A percentile compares a stretch with the other conserved stretches of the same genome.
These are phyloP conservation scores for Pycnomerus fuliginosus DNA, from an alignment of 2,888 invertebrate species.

Conservation along the genomic window DNA sequence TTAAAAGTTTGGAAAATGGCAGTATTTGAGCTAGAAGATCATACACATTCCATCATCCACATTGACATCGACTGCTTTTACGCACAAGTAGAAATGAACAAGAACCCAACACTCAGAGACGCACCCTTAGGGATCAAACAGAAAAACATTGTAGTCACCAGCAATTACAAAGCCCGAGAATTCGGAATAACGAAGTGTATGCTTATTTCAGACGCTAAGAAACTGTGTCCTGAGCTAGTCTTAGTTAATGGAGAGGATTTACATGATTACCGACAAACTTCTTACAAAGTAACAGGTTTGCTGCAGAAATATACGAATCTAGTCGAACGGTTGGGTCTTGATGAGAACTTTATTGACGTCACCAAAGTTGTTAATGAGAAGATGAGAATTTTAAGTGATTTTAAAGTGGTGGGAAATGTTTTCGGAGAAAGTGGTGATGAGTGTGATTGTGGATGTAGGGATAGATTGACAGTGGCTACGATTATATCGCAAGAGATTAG, in stretches of 20 bases:
- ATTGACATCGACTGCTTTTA: constrained; percentile 84
- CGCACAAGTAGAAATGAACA: constrained; percentile 81
- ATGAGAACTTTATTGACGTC: constrained; percentile 84
- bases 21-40: too few relatives aligned
- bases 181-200: constrained; percentile 78
- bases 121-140: constrained; percentile 80
- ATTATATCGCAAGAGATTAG: constrained; percentile 77
- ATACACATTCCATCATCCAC: constrained; percentile 73
- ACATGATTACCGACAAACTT: constrained; percentile 75
- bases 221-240: constrained; percentile 71
- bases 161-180: constrained; percentile 78
- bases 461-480: constrained; percentile 68
- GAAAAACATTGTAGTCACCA: constrained; percentile 80
- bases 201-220: constrained; percentile 71
- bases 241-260: constrained; percentile 83
- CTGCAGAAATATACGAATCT: constrained; percentile 70
- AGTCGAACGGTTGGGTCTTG: constrained; percentile 80
- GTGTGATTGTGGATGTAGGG: constrained; percentile 75
- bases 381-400: constrained; percentile 38
- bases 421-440: constrained; percentile 55
- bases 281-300: constrained; percentile 71
- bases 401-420: constrained; percentile 56
- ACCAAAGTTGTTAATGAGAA: constrained; percentile 64
- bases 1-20: too few relatives aligned
- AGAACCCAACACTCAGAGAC: constrained; percentile 65